phyloP scores from a whole-genome alignment of 2,888 invertebrate species.

The Tethea ocularis region DNA sequence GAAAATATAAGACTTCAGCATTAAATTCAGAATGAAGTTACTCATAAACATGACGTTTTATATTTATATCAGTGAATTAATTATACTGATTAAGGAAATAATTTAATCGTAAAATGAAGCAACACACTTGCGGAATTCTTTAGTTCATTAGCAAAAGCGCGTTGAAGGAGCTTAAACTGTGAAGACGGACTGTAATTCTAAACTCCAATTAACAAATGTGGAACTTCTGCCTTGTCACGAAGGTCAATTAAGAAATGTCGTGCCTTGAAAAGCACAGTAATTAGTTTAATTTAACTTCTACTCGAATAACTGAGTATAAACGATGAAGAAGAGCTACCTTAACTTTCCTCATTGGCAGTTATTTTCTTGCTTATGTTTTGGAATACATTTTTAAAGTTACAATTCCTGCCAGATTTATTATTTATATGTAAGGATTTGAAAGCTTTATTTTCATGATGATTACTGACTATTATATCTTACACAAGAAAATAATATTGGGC shows the following conservation, averaged over 20 bases:
- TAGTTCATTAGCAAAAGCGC: constrained; percentile 32
- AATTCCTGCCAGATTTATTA: background rate
- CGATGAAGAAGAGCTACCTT: constrained; percentile 9
- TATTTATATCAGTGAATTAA: constrained; percentile 1
- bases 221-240: constrained; percentile 54
- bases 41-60: background rate
- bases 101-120: constrained; percentile 26
- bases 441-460: background rate
- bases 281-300: constrained; percentile 54
- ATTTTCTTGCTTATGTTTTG: background rate
- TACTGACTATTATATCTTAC: too few relatives aligned
- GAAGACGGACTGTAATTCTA: constrained; percentile 50
- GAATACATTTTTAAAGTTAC: background rate
- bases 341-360: constrained; percentile 12
- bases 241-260: constrained; percentile 62
- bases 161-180: constrained; percentile 30
- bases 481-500: too few relatives aligned
- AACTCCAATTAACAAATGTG: constrained; percentile 64
- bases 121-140: constrained; percentile 32
- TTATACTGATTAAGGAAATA: constrained; percentile 10
- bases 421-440: background rate
- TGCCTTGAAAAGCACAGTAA: constrained; percentile 48
- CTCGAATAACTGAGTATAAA: constrained; percentile 15
- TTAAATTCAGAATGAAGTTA: background rate
- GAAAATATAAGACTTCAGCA: background rate